These are phyloP conservation scores for Heteromurus nitidus DNA, from an alignment of 2,888 invertebrate species.

Conservation along the genomic window DNA sequence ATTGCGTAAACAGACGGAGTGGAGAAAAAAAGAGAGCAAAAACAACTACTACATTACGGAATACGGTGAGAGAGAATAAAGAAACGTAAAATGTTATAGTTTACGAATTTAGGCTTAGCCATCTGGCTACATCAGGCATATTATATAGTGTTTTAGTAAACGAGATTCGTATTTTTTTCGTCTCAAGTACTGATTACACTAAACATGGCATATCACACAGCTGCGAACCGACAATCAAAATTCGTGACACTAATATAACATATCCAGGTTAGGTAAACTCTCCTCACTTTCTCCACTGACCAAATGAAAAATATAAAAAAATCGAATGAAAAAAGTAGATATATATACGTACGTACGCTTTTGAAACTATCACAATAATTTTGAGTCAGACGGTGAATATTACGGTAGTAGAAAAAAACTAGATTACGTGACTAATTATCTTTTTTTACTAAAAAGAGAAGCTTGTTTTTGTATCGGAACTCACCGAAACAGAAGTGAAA, in stretches of 20 bases:
- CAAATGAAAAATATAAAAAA: too few relatives aligned
- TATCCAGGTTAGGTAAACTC: too few relatives aligned
- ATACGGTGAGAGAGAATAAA: too few relatives aligned
- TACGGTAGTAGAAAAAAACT: not conserved
- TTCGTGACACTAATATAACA: not conserved
- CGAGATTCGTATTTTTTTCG: not conserved
- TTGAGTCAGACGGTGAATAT: slow-evolving; percentile 20
- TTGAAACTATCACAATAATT: too few relatives aligned
- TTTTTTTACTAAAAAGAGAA: too few relatives aligned
- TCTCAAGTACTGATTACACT: not conserved
- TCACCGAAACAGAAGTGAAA: slow-evolving; percentile 62
- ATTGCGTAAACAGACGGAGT: slow-evolving; percentile 8
- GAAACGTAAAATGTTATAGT: slow-evolving; percentile 15
- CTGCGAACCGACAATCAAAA: slow-evolving; percentile 3
- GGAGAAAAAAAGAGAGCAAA: not conserved
- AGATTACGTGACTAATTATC: slow-evolving; percentile 22
- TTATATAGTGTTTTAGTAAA: not conserved
- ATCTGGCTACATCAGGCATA: slow-evolving; percentile 15
- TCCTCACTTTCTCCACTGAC: too few relatives aligned
- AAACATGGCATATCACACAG: not conserved
- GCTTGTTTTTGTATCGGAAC: slow-evolving; percentile 37
- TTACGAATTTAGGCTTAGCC: not conserved
- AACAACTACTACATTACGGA: too few relatives aligned
- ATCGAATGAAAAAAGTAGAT: too few relatives aligned
- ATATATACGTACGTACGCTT: too few relatives aligned